A percentile compares a stretch with the other conserved stretches of the same genome.
Conservation (phyloP, 2,113 vertebrate genomes). For the Stomatorhinus ivindoensis region DNA sequence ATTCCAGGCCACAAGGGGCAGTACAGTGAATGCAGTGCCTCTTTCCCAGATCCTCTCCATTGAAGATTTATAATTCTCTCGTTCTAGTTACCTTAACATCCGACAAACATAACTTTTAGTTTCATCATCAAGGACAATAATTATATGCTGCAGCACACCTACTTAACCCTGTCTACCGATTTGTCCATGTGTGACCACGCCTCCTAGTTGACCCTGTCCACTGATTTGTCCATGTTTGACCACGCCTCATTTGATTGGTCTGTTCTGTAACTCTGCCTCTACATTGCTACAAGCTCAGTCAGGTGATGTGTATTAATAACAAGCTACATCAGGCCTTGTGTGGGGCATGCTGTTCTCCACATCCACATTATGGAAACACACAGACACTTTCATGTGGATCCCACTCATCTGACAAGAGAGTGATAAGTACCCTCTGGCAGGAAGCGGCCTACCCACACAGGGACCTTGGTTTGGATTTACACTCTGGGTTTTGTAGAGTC, state of each 20-base stretch:
- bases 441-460: not conserved
- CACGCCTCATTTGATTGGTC: not conserved
- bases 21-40: not conserved
- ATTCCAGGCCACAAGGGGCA: not conserved
- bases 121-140: not conserved
- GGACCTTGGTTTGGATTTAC: not conserved
- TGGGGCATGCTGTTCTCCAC: not conserved
- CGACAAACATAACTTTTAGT: not conserved
- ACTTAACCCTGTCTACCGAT: not conserved
- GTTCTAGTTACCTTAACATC: not conserved
- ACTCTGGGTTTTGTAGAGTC: not conserved
- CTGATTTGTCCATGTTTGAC: not conserved
- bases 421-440: not conserved
- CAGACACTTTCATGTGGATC: not conserved
- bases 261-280: not conserved
- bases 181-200: not conserved
- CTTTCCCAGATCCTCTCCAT: not conserved
- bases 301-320: not conserved
- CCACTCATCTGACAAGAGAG: not conserved
- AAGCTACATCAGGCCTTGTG: not conserved
- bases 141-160: not conserved
- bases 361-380: not conserved
- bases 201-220: not conserved
- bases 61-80: not conserved
- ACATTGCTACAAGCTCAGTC: not conserved